Evolutionary conservation across 2,888 invertebrate genomes (phyloP).

Genomic region (Dascillus cervinus): DNA sequence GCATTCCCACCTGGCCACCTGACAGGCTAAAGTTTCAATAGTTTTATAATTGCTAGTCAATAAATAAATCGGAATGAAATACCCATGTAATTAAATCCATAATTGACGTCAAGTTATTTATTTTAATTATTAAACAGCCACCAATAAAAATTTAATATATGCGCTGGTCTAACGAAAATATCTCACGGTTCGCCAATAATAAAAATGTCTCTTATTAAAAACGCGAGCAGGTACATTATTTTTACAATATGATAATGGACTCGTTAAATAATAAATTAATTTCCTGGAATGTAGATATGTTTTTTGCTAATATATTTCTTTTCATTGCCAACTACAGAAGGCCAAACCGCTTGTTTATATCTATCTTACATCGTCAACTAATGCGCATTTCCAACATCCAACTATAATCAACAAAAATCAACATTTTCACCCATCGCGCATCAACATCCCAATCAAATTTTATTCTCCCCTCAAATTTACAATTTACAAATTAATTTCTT

Average conservation of each 20-base stretch:
- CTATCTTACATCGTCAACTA: conserved; percentile 3
- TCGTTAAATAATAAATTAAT: conserved; percentile 13
- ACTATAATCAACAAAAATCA: no score
- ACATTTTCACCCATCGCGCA: no score
- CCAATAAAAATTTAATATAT: conserved; percentile 9
- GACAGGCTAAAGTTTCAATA: conserved; percentile 23
- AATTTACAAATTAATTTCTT: no score
- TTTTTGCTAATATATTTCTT: conserved; percentile 17
- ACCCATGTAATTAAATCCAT: conserved; percentile 21
- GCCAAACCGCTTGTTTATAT: conserved; percentile 20
- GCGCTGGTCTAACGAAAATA: conserved; percentile 5
- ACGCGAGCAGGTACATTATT: conserved; percentile 2
- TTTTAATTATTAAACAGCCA: conserved; percentile 17
- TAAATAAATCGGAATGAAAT: conserved; percentile 25
- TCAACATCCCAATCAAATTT: no score
- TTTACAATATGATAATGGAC: conserved; percentile 12
- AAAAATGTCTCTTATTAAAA: conserved; percentile 9
- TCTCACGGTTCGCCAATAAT: conserved; percentile 13
- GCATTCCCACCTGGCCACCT: conserved; percentile 25
- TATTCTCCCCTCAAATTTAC: no score
- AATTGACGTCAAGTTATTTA: conserved; percentile 24
- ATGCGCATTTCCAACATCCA: conserved; percentile 15
- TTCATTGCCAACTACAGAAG: conserved; percentile 22
- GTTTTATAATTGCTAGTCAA: conserved; percentile 24
- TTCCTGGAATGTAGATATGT: conserved; percentile 18